Evolutionary conservation across 2,797 vertebrate species (phyloP).

Genomic region (Sternotherus odoratus): DNA sequence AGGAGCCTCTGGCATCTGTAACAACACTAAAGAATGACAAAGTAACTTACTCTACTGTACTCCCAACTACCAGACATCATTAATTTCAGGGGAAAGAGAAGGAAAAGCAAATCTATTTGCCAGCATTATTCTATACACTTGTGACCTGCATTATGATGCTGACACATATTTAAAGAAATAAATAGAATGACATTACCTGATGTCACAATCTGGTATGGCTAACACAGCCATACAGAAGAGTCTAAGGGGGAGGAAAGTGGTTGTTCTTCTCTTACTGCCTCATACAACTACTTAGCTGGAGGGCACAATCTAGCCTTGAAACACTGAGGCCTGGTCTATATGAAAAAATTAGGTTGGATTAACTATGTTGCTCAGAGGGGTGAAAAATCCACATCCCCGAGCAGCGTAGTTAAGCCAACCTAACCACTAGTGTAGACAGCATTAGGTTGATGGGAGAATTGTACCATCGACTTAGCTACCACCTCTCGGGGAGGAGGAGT

Average conservation of each 20-base stretch:
- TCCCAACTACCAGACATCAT: background rate
- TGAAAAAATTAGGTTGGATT: too few relatives aligned
- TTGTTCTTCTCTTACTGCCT: background rate
- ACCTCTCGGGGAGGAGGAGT: too few relatives aligned
- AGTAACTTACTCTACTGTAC: background rate
- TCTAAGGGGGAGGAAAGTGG: too few relatives aligned
- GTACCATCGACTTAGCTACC: too few relatives aligned
- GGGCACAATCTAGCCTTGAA: background rate
- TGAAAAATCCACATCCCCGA: background rate
- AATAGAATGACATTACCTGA: background rate
- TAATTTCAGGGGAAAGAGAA: background rate
- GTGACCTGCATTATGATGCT: fast-evolving
- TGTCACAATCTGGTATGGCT: background rate
- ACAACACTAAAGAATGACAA: background rate
- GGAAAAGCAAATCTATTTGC: background rate
- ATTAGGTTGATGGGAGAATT: background rate
- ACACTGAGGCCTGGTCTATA: too few relatives aligned
- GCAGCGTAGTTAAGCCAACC: too few relatives aligned
- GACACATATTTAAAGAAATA: background rate
- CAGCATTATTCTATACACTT: background rate
- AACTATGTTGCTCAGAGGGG: too few relatives aligned
- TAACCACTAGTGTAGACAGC: background rate
- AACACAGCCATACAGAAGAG: background rate
- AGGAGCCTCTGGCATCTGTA: background rate
- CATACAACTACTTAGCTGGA: background rate